Base-by-base conservation (phyloP, 2,888 invertebrate species). In the Eueremaeus valkanovi region DNA sequence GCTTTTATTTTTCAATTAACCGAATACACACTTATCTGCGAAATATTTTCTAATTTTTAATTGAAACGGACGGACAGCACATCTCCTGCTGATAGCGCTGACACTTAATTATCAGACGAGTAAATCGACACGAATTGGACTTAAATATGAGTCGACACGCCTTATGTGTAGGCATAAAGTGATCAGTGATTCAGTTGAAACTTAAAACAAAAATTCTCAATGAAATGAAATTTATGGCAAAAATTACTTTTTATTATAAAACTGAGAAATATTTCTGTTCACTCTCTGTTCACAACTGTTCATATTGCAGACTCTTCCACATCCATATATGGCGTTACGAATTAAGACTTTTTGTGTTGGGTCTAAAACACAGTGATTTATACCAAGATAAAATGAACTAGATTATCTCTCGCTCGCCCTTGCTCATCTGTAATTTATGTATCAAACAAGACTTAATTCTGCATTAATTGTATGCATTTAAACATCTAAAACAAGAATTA, bases 51-150 rank as follows among this genome's bases (percentile, higher is more conserved):
- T 1, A 61, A 3, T 11, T 68, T 68, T 68, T 68, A 68, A 68
- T 68, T 68, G 36, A 68, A 68, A 68, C 68, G 6, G 68, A 68
- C 68, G 55, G 24, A 55, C 24, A 61, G 61, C 11, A 31, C 21
- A 68, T 16, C 68, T 40, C 68, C n/a, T 68, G 68, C 68, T 68
- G 68, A 68, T 68, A 40, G 68, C 40, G 63, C 68, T 68, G 68
- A 68, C 68, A 68, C 31, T 68, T 68, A 68, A 68, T 68, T 68
- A 68, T 68, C 68, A 21, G 13, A 42, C 1, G 18, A 21, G 40
- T 24, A 68, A 68, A 68, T 68, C 68, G 68, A 68, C 68, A 68
- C 40, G 40, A 68, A 68, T 40, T 68, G 24, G 9, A 21, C 24
- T 21, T 68, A 31, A 68, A 68, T 68, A 24, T 40, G 6, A 40